Evolutionary conservation across 2,797 vertebrate species (phyloP).

Genomic region (Pseudochirops cupreus): DNA sequence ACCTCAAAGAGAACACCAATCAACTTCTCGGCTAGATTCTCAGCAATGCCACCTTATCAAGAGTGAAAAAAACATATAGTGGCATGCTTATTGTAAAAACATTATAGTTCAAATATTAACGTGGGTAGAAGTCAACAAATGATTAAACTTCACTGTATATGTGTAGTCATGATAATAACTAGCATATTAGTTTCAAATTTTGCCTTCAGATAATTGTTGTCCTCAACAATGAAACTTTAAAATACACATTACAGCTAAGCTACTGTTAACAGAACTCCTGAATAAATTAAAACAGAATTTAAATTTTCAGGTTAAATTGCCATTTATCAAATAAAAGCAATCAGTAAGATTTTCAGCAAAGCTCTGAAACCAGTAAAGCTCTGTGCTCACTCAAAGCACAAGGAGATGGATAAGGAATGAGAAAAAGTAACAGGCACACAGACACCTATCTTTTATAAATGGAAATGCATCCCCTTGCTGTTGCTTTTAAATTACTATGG

Average conservation of each 20-base stretch:
- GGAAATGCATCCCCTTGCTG: slow-evolving; percentile 21
- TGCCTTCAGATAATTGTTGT: slow-evolving; percentile 63
- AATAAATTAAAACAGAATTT: slow-evolving; percentile 24
- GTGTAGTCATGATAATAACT: background rate
- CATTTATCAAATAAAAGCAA: background rate
- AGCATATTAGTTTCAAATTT: slow-evolving; percentile 36
- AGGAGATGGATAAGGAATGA: slow-evolving; percentile 9
- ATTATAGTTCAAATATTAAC: slow-evolving; percentile 42
- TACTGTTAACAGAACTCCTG: slow-evolving; percentile 48
- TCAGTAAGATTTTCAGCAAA: background rate
- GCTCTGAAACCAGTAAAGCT: background rate
- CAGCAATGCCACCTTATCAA: slow-evolving; percentile 90
- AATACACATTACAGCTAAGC: background rate
- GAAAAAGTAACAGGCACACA: slow-evolving; percentile 22
- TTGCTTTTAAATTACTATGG: slow-evolving; percentile 39
- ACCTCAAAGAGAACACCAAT: slow-evolving; percentile 95
- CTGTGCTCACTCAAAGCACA: slow-evolving; percentile 26
- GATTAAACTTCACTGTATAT: slow-evolving; percentile 53
- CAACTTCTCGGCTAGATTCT: slow-evolving; percentile 94
- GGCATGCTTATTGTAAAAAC: slow-evolving; percentile 60
- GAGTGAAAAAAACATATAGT: slow-evolving; percentile 68
- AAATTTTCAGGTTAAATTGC: slow-evolving; percentile 43
- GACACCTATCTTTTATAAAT: slow-evolving; percentile 40
- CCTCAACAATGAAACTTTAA: slow-evolving; percentile 48
- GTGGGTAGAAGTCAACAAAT: slow-evolving; percentile 40